phyloP scores from a whole-genome alignment of 2,797 vertebrate species.

The Brachyrhaphis roseni region DNA sequence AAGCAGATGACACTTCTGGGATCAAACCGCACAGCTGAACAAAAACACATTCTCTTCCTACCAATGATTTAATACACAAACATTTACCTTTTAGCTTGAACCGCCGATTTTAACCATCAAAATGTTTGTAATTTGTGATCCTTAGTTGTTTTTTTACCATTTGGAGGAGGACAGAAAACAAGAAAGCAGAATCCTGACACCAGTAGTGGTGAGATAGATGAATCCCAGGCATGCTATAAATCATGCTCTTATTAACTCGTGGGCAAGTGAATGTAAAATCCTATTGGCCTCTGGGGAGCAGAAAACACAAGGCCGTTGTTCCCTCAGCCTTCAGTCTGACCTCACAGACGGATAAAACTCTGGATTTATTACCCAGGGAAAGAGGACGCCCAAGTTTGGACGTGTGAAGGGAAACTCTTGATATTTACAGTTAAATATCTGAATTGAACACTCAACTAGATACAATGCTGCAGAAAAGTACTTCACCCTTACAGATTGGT shows the following conservation, averaged over 20 bases:
- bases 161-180: conserved; percentile 32
- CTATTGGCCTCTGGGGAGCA: conserved; percentile 39
- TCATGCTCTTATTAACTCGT: conserved; percentile 67
- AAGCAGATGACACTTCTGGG: background rate
- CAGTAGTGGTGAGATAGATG: conserved; percentile 51
- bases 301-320: conserved; percentile 40
- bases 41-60: background rate
- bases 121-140: conserved; percentile 15
- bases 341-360: conserved; percentile 3
- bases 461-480: background rate
- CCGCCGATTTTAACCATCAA: background rate
- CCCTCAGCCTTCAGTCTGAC: conserved; percentile 25
- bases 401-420: background rate
- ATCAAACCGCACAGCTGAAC: background rate
- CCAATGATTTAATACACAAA: background rate
- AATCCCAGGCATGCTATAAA: conserved; percentile 56
- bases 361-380: conserved; percentile 14
- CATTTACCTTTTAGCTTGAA: background rate
- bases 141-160: conserved; percentile 27
- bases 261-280: conserved; percentile 60
- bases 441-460: background rate
- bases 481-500: background rate
- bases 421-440: background rate
- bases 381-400: background rate
- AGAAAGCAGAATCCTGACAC: conserved; percentile 30